Evolutionary conservation across 2,113 vertebrate genomes (phyloP), one percentile per base, ranked within the genome.

Genomic region (Acanthisitta chloris): DNA sequence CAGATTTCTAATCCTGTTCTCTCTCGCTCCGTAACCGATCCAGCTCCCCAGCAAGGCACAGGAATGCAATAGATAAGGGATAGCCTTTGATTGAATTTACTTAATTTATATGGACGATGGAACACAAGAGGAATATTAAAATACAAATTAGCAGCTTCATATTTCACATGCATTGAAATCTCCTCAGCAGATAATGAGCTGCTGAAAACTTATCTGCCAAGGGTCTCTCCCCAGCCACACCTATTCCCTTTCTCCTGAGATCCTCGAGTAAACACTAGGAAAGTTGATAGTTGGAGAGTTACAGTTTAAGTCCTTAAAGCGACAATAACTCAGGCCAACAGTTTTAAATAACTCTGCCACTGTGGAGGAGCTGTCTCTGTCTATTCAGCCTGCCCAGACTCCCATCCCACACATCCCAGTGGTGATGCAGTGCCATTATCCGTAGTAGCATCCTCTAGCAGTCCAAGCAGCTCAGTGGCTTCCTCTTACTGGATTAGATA

Each of bases 81-180:
- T 82, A 85, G 93, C 73, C 85, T 95, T 71, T 96, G 95, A 97
- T 93, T 96, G 96, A 94, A 97, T 97, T 97, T 92, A 92, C 85
- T 95, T 97, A 83, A 94, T 97, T 97, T 95, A 94, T 95, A 93
- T 1, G 4, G 83, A 49, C 12, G 45, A 95, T 57, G 86, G 90
- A 94, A 90, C 96, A 92, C 94, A 15, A 45, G 91, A 96, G 96
- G 90, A 92, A 96, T 96, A 97, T 97, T 95, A 97, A 97, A 94
- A 94, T 92, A 95, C 91, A 94, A 97, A 97, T 97, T 96, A 97
- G 95, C 80, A 43, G 96, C 87, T 94, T 96, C 90, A 17, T 87
- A 81, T 94, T 97, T 96, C 91, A 72, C 80, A 23, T 54, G 71
- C 87, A 82, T 57, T 72, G 96, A 90, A 97, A 96, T 93, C 89